phyloP scores from a whole-genome alignment of 2,888 invertebrate genomes.

The Microctonus hyperodae region DNA sequence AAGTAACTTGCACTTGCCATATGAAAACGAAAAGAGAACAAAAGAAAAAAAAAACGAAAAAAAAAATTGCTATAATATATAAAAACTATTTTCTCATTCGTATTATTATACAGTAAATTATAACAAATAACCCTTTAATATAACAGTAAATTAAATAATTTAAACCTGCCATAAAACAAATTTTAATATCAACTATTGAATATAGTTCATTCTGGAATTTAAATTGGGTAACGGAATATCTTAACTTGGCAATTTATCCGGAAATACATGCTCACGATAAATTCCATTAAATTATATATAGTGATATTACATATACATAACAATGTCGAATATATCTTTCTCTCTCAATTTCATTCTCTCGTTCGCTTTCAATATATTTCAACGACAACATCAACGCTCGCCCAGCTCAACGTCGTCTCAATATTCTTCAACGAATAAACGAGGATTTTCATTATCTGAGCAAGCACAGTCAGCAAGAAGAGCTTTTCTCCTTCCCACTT shows the following conservation, averaged over 20 bases:
- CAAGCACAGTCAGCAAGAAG: neutral
- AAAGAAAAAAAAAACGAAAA: slow-evolving; percentile 7
- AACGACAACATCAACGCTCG: slow-evolving; percentile 1
- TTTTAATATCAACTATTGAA: neutral
- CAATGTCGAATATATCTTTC: slow-evolving; percentile 6
- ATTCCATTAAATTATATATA: neutral
- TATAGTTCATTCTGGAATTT: neutral
- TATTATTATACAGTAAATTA: too few species aligned
- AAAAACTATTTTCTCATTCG: neutral
- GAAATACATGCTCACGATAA: too few species aligned
- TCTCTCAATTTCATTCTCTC: neutral
- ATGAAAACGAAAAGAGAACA: slow-evolving; percentile 7
- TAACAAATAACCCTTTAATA: neutral
- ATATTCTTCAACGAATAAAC: slow-evolving; percentile 2
- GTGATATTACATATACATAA: slow-evolving; percentile 3
- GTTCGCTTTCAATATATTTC: slow-evolving; percentile 4
- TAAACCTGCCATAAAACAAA: neutral
- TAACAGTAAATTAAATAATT: neutral
- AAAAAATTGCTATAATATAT: neutral
- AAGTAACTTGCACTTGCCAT: neutral
- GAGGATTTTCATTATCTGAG: slow-evolving; percentile 4
- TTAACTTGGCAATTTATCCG: slow-evolving; percentile 20
- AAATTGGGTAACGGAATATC: slow-evolving; percentile 5
- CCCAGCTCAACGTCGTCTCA: slow-evolving; percentile 1
- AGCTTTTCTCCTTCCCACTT: neutral